Base-by-base conservation (phyloP, 2,888 invertebrate genomes). In the Laspeyria flexula region DNA sequence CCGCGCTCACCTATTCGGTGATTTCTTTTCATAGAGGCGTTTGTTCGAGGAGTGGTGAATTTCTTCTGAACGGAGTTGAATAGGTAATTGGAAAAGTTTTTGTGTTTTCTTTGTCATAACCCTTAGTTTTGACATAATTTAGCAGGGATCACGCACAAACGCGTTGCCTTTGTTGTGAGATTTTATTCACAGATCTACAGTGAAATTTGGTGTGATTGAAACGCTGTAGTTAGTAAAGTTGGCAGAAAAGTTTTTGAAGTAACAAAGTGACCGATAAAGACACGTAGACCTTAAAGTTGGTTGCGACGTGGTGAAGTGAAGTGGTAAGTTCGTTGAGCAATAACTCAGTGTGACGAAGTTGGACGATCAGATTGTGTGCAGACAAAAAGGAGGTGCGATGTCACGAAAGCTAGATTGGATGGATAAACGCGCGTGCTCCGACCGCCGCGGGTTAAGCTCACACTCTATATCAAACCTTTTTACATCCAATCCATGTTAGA, bases 1-100 rank as follows among this genome's bases (percentile, higher is more conserved):
- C 83, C 79, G 81, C 85, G 80, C 86, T 88, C 88, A 91, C 90
- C 91, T 90, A 90, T 90, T 90, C 84, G 88, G 85, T 87, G 90
- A 90, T 91, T 92, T 91, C 88, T 90, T 90, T 88, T 85, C 87
- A 88, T 84, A 83, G 82, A 84, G 76, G 81, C 86, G 85, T 83
- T 87, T 86, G 86, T 89, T 86, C 81, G 77, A 83, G 81, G 75
- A 83, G 81, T 79, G 75, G 79, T 77, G 82, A 81, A 81, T 84
- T 88, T 83, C 78, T 81, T 79, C 74, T 74, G 79, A 83, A 84
- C 75, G 75, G 77, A 79, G 75, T 82, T 88, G 86, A 88, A 86
- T 87, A 82, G 81, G 87, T 88, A 88, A 90, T 88, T 90, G 85
- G 76, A 85, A 90, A 90, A 89, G 81, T 89, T 90, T 83, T 75